Percentiles rank a stretch among this genome's conserved stretches.
Conservation (phyloP, 2,888 invertebrate genomes). For the Exocentrus adspersus region DNA sequence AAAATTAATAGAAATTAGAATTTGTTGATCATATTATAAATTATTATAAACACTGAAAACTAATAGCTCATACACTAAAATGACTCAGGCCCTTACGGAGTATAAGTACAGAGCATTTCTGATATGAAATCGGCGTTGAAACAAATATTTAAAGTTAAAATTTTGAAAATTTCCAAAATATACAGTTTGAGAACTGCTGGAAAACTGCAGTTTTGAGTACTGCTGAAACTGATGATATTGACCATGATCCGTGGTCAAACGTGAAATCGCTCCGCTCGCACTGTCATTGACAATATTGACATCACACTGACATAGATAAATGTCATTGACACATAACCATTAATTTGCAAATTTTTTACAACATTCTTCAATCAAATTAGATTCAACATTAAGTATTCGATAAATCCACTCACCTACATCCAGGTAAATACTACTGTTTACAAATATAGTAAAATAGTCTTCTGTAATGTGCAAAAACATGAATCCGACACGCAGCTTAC, state of each 20-base stretch:
- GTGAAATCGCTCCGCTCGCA: too few relatives aligned
- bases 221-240: background rate
- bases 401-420: background rate
- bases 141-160: background rate
- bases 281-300: background rate
- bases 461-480: background rate
- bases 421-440: conserved; percentile 5
- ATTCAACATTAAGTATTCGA: background rate
- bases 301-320: background rate
- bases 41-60: too few relatives aligned
- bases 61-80: too few relatives aligned
- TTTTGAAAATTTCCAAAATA: too few relatives aligned
- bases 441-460: background rate
- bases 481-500: too few relatives aligned
- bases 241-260: too few relatives aligned
- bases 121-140: too few relatives aligned
- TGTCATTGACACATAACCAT: too few relatives aligned
- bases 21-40: too few relatives aligned
- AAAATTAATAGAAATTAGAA: background rate
- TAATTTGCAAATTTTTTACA: background rate
- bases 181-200: background rate
- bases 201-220: conserved; percentile 3
- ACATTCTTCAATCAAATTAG: background rate
- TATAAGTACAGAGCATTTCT: too few relatives aligned
- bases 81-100: too few relatives aligned